Evolutionary conservation across 2,113 vertebrate genomes (phyloP).

Genomic region (Sylvietta virens): DNA sequence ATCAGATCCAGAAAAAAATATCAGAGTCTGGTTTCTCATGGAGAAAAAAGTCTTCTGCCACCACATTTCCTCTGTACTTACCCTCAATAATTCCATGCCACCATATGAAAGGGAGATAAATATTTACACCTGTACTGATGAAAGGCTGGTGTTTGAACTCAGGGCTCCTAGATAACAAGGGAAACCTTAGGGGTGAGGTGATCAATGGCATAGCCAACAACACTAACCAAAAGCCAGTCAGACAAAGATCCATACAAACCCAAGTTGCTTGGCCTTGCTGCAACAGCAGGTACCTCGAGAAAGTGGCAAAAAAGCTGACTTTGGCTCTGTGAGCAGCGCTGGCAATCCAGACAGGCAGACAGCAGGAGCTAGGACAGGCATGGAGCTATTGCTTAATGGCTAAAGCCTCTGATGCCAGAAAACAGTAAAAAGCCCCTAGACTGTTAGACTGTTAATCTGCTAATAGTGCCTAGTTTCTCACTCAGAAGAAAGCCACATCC

Average conservation of each 20-base stretch:
- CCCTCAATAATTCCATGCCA: rapidly evolving
- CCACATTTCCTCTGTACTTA: not conserved
- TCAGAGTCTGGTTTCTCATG: not conserved
- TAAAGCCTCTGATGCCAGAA: not conserved
- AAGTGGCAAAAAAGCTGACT: not conserved
- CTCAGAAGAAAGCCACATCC: not conserved
- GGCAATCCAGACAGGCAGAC: not conserved
- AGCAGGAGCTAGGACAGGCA: not conserved
- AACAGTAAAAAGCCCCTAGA: not conserved
- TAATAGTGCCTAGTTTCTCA: not conserved
- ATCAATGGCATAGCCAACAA: not conserved
- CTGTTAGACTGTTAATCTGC: not conserved
- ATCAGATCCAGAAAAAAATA: not conserved
- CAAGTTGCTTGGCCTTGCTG: not conserved
- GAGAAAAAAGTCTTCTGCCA: not conserved
- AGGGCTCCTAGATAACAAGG: not conserved
- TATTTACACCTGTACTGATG: not conserved
- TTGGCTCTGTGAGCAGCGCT: not conserved
- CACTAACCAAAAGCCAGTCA: not conserved
- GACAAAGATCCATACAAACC: not conserved
- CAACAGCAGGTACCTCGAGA: not conserved
- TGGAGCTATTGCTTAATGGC: not conserved
- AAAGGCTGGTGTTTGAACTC: not conserved
- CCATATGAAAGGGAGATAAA: not conserved
- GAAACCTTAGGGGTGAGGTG: not conserved